These are phyloP conservation scores for Mamestra configurata DNA, from an alignment of 1,140 invertebrate species.

Conservation along the genomic window DNA sequence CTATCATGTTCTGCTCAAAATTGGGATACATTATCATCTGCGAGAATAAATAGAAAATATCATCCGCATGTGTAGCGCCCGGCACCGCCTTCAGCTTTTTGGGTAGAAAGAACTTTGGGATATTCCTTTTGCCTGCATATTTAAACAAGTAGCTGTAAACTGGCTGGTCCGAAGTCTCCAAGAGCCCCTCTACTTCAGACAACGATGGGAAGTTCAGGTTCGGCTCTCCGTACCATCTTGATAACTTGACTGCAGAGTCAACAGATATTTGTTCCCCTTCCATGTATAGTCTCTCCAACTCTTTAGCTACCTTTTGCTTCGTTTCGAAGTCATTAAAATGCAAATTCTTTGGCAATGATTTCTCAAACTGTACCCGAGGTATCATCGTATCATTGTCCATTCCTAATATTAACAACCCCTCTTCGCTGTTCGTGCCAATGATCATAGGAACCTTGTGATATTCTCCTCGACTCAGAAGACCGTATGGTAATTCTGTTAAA, in stretches of 20 bases:
- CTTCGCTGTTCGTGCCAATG: conserved; percentile 70
- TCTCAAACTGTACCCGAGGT: conserved; percentile 64
- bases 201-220: conserved; percentile 65
- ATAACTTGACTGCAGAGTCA: conserved; percentile 59
- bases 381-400: conserved; percentile 72
- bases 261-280: conserved; percentile 58
- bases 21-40: conserved; percentile 58
- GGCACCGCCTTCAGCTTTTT: conserved; percentile 46
- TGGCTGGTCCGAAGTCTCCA: conserved; percentile 67
- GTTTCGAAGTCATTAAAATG: conserved; percentile 60
- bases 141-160: conserved; percentile 76
- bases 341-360: conserved; percentile 74
- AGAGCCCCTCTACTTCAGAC: conserved; percentile 69
- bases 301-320: conserved; percentile 53
- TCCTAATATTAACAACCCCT: conserved; percentile 70
- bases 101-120: conserved; percentile 57
- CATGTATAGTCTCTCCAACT: conserved; percentile 67
- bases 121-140: conserved; percentile 72
- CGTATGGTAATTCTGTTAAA: conserved; percentile 69
- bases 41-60: conserved; percentile 79
- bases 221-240: conserved; percentile 70
- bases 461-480: conserved; percentile 65
- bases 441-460: conserved; percentile 80
- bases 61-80: conserved; percentile 80
- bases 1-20: conserved; percentile 73